Base-by-base conservation (phyloP, 1,140 invertebrate species). In the Tribolium madens region DNA sequence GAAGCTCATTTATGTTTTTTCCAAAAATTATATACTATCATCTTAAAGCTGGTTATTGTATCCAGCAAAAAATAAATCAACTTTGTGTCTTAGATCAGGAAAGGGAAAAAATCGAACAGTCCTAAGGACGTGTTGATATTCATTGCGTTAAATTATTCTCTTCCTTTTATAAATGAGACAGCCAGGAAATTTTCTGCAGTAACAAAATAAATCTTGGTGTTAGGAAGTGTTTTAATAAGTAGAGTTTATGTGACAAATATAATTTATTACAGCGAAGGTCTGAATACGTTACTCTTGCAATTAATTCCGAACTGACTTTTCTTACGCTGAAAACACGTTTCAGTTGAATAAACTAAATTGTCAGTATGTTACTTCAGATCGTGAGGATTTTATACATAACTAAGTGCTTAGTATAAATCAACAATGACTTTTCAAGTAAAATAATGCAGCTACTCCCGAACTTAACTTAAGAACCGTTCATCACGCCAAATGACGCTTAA, bases 191-290 rank as follows among this genome's bases (percentile, higher is more conserved):
- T 50, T 50, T 57, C 52, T 57, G 57, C 21, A 64, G 36, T 17
- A 17, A 21, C 21, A 14, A 64, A 36, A 64, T 64, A 64, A 64
- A 64, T 64, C 14, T 64, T 64, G 17, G 10, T 6, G n/a, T 33
- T 64, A 64, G 57, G 57, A 64, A 64, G 26, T 64, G 26, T 33
- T 33, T 33, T 64, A 33, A 64, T 64, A 64, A 64, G 26, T 64
- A 14, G n/a, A 64, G 57, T 64, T 64, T 64, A 64, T 64, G 26
- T 33, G 26, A 64, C 57, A 64, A 64, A 64, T 64, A 64, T 64
- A 57, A 57, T 57, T 26, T 57, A 57, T 57, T 18, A 9, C 17
- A 3, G 15, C 14, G 17, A 57, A 26, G 9, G 14, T 57, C 10
- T 18, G 52, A 57, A 57, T 57, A 57, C 52, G 52, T 21, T 57